Evolutionary conservation across 2,888 invertebrate genomes (phyloP), one percentile per base, ranked within the genome.

Genomic region (Acronicta aceris): DNA sequence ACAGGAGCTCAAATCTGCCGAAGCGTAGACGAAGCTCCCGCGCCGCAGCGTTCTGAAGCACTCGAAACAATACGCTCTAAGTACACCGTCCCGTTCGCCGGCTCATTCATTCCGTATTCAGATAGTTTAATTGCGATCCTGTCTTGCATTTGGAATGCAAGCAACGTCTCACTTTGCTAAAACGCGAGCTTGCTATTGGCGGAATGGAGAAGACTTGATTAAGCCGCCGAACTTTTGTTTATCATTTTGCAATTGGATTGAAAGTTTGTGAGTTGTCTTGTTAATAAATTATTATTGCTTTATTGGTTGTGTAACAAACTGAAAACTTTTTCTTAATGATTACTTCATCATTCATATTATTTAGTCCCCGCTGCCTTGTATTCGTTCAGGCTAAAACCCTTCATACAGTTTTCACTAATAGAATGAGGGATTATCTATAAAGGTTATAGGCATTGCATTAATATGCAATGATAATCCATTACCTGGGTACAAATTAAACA

Each of bases 111-210:
- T 85, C 76, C 58, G 80, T 81, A 85, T 87, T 89, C 87, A 82
- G 81, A 81, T 81, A 81, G 86, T 83, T 84, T 87, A 88, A 89
- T 89, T 87, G 83, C 81, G 78, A 79, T 80, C 78, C 81, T 72
- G 78, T 76, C 81, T 80, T 81, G 81, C 83, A 85, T 87, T 86
- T 81, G 65, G 78, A 79, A 88, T 86, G 83, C 82, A 83, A 83
- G 78, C 74, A 71, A 71, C 76, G 83, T 81, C 75, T 71, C 68
- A 76, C 74, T 79, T 71, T 52, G 52, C 69, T 67, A 73, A 76
- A 79, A 76, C 65, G 70, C 63, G 59, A 54, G 53, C 65, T 63
- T 53, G 46, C 69, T 58, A 78, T 75, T 70, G 79, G 67, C 42
- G 65, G 63, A 71, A 68, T 58, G 65, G 51, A 58, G 52, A 61